Conservation (phyloP, 1,140 invertebrate species). For the Drosophila lacteicornis region DNA sequence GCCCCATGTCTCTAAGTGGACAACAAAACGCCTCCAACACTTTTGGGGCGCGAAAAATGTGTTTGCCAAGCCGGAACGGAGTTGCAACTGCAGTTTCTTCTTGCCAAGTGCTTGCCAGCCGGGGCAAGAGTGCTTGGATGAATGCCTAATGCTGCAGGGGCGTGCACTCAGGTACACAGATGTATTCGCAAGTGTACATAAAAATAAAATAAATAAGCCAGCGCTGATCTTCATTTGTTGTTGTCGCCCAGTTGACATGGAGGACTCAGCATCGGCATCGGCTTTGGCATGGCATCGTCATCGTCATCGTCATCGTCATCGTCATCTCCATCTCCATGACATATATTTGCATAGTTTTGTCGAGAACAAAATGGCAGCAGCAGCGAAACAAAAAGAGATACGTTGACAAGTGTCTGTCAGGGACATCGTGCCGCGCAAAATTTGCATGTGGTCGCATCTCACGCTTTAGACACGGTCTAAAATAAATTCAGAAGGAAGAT, state of each 20-base stretch:
- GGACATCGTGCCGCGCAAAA: slow-evolving; percentile 67
- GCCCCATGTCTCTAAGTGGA: slow-evolving; percentile 76
- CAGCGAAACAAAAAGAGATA: slow-evolving; percentile 50
- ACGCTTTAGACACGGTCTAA: slow-evolving; percentile 57
- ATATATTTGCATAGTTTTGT: slow-evolving; percentile 80
- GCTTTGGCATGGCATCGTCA: slow-evolving; percentile 18
- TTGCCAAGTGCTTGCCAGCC: slow-evolving; percentile 49
- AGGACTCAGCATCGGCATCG: slow-evolving; percentile 41
- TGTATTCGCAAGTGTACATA: slow-evolving; percentile 50
- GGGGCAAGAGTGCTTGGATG: slow-evolving; percentile 61
- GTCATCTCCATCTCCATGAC: slow-evolving; percentile 64
- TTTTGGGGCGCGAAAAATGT: slow-evolving; percentile 81
- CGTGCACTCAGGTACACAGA: slow-evolving; percentile 35
- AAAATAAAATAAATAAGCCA: slow-evolving; percentile 81
- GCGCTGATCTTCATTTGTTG: slow-evolving; percentile 80
- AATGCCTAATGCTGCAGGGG: slow-evolving; percentile 50
- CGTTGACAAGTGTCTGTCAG: slow-evolving; percentile 80
- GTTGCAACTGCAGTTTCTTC: slow-evolving; percentile 38
- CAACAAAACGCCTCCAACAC: slow-evolving; percentile 82
- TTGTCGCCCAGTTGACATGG: slow-evolving; percentile 77
- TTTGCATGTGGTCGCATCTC: slow-evolving; percentile 79
- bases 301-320: slow-evolving; percentile 6
- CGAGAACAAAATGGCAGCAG: slow-evolving; percentile 67
- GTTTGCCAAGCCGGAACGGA: slow-evolving; percentile 66
- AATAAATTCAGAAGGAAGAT: slow-evolving; percentile 16